Evolutionary conservation across 2,797 vertebrate genomes (phyloP).

Genomic region (Remorina albescens): DNA sequence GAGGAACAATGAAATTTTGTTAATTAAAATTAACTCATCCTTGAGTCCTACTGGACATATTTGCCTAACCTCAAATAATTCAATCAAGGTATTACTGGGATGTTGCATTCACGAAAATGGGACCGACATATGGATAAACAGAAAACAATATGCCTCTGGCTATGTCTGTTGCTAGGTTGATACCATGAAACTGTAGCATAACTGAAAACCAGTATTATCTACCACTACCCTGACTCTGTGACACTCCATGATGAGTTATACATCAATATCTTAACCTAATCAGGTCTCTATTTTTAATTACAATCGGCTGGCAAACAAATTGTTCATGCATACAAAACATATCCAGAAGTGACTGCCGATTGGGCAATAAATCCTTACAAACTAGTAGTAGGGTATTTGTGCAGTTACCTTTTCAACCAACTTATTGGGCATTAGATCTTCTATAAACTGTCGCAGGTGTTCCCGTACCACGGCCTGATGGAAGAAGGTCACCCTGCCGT

Average conservation of each 20-base stretch:
- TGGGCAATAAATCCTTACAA: background rate
- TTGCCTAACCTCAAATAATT: no score
- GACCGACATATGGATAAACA: no score
- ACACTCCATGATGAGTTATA: background rate
- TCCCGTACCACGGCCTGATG: conserved; percentile 90
- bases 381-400: background rate
- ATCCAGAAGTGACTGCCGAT: background rate
- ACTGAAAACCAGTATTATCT: background rate
- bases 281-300: background rate
- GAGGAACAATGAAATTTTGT: conserved; percentile 30
- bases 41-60: no score
- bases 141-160: no score
- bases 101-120: no score
- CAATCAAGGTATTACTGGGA: no score
- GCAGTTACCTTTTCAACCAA: conserved; percentile 90
- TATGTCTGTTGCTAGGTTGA: background rate
- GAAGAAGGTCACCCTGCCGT: conserved; percentile 93
- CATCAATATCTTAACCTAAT: background rate
- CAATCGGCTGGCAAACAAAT: background rate
- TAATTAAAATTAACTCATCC: no score
- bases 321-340: background rate
- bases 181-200: no score
- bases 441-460: conserved; percentile 92
- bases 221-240: background rate
- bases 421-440: conserved; percentile 91